Evolutionary conservation across 1,140 invertebrate species (phyloP), one percentile per base, ranked within the genome.

Genomic region (Muscidifurax raptorellus): DNA sequence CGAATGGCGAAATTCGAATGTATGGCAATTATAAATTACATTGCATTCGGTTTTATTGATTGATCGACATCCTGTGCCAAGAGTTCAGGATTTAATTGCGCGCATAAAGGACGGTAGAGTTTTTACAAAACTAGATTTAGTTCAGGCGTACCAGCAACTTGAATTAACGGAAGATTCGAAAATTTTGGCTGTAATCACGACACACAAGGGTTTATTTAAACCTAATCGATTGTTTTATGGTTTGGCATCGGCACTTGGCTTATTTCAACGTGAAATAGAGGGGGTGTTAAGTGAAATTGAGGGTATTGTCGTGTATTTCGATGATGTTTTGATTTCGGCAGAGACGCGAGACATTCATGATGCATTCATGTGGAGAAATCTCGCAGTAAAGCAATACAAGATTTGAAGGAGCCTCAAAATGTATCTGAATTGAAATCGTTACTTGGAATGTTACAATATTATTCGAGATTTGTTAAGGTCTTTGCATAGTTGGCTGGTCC

Each of bases 21-120:
- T 88, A 85, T 79, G 84, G 83, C 15, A 79, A 87, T 40, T 87
- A 80, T 72, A 83, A 79, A 64, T 85, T 18, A 83, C 83, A 4
- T 18, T 87, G 15, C 85, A 83, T 72, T n/a, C 25, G 13, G 9
- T 32, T n/a, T 52, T 86, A 85, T 18, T 83, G 80, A 25, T 25
- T 4, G 15, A 66, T 66, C 4, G 64, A 5, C 18, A 22, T 15
- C 13, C 25, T 4, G 13, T 66, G 5, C 18, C 15, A 15, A 66
- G 64, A 5, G 25, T 66, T 66, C 4, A 2, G 5, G 76, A 85
- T 25, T 75, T 86, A 47, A 47, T 82, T 3, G 36, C 76, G 22
- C 67, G 75, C 67, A 27, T 86, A 40, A 36, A 64, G n/a, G 75
- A 72, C 4, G 83, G 72, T 25, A 40, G 27, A 13, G 27, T 32